These are phyloP conservation scores for Gallinago undulata DNA, from an alignment of 2,113 vertebrate genomes.

Conservation along the genomic window DNA sequence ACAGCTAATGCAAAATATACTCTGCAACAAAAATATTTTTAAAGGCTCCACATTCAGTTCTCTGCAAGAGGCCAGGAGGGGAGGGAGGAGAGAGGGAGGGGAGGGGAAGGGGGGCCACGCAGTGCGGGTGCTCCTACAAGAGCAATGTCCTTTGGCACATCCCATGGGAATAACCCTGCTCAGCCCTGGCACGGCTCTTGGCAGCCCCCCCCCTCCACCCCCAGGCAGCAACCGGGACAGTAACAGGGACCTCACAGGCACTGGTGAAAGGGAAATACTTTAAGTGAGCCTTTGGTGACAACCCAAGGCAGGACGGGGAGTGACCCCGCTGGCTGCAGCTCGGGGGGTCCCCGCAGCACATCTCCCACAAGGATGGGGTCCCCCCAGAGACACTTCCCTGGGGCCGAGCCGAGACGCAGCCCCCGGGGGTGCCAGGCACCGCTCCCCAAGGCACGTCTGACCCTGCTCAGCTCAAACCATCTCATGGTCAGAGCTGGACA, in stretches of 20 bases:
- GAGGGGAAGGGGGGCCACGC: neutral
- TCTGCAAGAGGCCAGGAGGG: neutral
- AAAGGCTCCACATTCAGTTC: slow-evolving; percentile 10
- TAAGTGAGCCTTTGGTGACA: neutral
- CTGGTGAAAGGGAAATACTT: neutral
- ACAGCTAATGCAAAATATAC: slow-evolving; percentile 65
- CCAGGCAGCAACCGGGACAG: neutral
- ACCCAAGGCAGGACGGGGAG: neutral
- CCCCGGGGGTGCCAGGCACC: neutral
- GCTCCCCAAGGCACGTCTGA: neutral
- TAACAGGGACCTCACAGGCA: neutral
- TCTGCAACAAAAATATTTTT: slow-evolving; percentile 3
- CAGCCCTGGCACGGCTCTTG: neutral
- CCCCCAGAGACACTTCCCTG: too few species aligned
- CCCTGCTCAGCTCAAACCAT: neutral
- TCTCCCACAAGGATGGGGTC: neutral
- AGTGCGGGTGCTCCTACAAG: neutral
- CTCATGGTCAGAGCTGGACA: neutral
- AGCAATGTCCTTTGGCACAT: neutral
- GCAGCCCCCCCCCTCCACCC: neutral
- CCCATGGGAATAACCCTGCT: neutral
- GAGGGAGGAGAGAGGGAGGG: neutral
- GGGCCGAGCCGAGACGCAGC: fast-evolving
- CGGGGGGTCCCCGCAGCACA: neutral
- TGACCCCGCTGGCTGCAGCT: neutral